Conservation (phyloP, 2,888 invertebrate species). For the Adelphocoris suturalis region DNA sequence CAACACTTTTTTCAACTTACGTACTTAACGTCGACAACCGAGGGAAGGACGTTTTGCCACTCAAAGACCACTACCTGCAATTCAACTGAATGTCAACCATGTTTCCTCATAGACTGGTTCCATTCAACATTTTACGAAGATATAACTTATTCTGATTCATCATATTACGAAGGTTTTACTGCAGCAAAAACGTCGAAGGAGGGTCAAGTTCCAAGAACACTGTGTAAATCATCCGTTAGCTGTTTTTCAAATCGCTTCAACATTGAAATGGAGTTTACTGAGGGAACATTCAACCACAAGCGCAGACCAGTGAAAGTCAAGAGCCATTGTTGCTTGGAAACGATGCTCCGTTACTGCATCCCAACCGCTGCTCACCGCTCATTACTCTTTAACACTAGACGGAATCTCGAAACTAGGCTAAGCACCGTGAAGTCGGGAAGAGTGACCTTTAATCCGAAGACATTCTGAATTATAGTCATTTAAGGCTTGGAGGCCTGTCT, state of each 20-base stretch:
- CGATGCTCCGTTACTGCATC: constrained; percentile 18
- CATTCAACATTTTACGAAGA: too few species aligned
- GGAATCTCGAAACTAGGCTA: constrained; percentile 51
- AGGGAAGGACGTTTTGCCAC: too few species aligned
- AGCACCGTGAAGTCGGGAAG: constrained; percentile 47
- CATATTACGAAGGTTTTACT: not conserved
- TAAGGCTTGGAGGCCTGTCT: constrained; percentile 43
- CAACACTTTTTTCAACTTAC: too few species aligned
- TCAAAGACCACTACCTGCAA: too few species aligned
- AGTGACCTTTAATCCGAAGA: constrained; percentile 51
- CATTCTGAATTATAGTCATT: constrained; percentile 48
- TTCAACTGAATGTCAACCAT: too few species aligned
- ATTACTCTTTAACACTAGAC: constrained; percentile 39
- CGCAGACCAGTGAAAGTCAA: constrained; percentile 2
- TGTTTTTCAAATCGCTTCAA: not conserved
- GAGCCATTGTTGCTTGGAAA: constrained; percentile 27
- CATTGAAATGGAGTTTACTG: not conserved
- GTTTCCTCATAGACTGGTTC: too few species aligned
- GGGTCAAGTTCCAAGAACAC: not conserved
- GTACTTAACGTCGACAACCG: too few species aligned
- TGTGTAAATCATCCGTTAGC: not conserved
- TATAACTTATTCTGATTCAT: not conserved
- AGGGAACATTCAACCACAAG: not conserved
- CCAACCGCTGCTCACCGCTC: constrained; percentile 19
- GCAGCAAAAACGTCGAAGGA: not conserved